These are phyloP conservation scores for Microtus pennsylvanicus DNA, from an alignment of 2,113 vertebrate species.

Conservation along the genomic window DNA sequence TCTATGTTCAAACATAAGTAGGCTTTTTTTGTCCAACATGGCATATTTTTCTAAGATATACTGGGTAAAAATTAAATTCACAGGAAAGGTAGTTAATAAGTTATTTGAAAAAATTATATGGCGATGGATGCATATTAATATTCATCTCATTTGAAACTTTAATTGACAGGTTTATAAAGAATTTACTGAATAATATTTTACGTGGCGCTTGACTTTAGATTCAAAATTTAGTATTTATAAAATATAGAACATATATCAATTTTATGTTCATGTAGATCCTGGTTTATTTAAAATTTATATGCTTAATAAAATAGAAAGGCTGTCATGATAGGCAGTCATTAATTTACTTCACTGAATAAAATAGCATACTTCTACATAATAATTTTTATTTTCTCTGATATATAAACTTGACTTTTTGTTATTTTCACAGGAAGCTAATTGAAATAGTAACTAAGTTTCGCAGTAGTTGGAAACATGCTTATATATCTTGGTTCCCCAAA, in stretches of 20 bases:
- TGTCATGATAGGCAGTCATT: constrained; percentile 11
- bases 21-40: neutral
- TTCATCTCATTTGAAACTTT: constrained; percentile 65
- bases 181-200: constrained; percentile 67
- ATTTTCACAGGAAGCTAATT: constrained; percentile 19
- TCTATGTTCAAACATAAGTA: constrained; percentile 31
- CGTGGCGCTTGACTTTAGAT: constrained; percentile 39
- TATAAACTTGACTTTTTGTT: neutral
- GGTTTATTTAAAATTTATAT: constrained; percentile 55
- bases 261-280: constrained; percentile 18
- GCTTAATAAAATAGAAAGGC: constrained; percentile 30
- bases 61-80: constrained; percentile 31
- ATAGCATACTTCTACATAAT: neutral
- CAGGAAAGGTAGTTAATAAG: constrained; percentile 19
- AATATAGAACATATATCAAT: constrained; percentile 46
- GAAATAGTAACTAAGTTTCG: constrained; percentile 13
- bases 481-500: neutral
- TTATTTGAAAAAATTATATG: constrained; percentile 49
- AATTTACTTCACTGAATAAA: constrained; percentile 49
- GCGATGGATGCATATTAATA: constrained; percentile 68
- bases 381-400: constrained; percentile 7
- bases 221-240: constrained; percentile 63
- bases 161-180: constrained; percentile 56
- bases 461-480: neutral
- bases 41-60: constrained; percentile 16